phyloP scores from a whole-genome alignment of 2,113 vertebrate species.

The Fulmarus glacialis region DNA sequence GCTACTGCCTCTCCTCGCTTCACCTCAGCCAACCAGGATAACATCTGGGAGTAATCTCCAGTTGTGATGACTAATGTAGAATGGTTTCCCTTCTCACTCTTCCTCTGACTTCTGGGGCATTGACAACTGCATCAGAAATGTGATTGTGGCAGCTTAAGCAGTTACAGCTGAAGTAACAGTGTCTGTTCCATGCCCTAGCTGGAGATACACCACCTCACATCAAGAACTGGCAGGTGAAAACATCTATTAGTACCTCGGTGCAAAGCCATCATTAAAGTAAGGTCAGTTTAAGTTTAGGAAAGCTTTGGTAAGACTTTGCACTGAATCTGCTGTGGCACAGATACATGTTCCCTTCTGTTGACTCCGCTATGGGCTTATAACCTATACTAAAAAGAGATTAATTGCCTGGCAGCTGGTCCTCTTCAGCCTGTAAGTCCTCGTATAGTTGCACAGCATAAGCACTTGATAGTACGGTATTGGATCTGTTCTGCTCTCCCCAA shows the following conservation, averaged over 20 bases:
- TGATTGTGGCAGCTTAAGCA: background rate
- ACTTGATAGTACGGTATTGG: background rate
- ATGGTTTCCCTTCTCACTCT: background rate
- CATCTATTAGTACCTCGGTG: background rate
- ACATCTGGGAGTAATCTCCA: background rate
- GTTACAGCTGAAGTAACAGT: background rate
- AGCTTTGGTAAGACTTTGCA: background rate
- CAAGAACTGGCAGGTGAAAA: background rate
- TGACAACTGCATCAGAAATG: background rate
- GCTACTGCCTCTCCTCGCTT: background rate
- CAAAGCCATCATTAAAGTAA: background rate
- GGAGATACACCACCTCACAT: background rate
- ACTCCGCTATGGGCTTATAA: background rate
- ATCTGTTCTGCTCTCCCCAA: background rate
- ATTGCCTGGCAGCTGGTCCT: background rate
- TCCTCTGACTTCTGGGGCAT: background rate
- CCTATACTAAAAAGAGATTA: background rate
- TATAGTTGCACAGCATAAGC: background rate
- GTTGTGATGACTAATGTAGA: background rate
- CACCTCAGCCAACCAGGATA: background rate
- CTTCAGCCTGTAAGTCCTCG: background rate
- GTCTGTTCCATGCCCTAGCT: background rate
- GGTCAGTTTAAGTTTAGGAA: background rate
- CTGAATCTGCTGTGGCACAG: background rate
- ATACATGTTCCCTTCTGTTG: background rate